Evolutionary conservation across 2,113 vertebrate species (phyloP).

Genomic region (Ursus arctos): DNA sequence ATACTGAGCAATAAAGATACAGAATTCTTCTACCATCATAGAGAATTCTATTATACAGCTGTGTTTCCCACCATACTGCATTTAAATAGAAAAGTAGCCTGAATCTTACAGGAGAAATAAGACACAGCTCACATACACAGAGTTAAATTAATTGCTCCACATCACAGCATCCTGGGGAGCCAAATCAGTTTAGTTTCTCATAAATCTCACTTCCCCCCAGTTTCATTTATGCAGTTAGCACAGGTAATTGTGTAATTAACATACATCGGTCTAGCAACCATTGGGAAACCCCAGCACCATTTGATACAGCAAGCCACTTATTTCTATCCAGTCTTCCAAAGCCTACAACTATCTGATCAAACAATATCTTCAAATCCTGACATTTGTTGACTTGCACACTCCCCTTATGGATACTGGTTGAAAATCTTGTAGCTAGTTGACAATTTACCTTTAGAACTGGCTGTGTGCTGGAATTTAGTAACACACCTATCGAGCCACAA

Average conservation of each 20-base stretch:
- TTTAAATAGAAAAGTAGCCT: constrained; percentile 1
- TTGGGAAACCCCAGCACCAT: neutral
- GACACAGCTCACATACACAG: neutral
- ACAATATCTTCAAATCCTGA: neutral
- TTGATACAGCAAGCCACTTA: neutral
- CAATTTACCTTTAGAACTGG: neutral
- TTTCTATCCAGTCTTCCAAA: neutral
- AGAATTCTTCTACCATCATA: neutral
- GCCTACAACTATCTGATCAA: neutral
- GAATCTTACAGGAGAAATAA: constrained; percentile 13
- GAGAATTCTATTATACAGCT: neutral
- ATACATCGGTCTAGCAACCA: neutral
- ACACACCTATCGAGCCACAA: neutral
- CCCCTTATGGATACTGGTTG: neutral
- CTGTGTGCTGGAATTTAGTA: neutral
- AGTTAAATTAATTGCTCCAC: neutral
- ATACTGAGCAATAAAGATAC: neutral
- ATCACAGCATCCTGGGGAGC: neutral
- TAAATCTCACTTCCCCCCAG: neutral
- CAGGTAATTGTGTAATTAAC: neutral
- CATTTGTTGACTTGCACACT: neutral
- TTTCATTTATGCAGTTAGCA: neutral
- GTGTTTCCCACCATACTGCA: neutral
- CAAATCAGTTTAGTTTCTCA: neutral
- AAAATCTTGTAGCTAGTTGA: neutral